phyloP scores from a whole-genome alignment of 2,888 invertebrate species.

The Chelonus formosanus region DNA sequence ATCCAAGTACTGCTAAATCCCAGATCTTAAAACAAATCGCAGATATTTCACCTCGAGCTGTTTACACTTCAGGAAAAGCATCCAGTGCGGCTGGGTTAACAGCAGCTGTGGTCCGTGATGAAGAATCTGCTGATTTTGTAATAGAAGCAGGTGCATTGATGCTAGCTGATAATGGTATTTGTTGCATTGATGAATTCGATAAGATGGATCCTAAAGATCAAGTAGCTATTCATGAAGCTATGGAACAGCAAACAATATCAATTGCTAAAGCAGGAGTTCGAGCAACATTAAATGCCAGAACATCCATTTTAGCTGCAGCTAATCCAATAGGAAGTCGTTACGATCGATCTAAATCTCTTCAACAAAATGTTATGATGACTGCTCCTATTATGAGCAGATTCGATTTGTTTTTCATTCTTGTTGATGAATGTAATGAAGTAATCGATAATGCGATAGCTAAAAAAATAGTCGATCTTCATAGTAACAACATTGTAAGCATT shows the following conservation, averaged over 20 bases:
- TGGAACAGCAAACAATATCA: constrained; percentile 99
- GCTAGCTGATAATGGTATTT: constrained; percentile 98
- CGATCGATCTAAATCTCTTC: constrained; percentile 90
- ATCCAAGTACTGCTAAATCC: constrained; percentile 98
- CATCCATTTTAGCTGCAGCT: constrained; percentile 97
- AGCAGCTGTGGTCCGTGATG: constrained; percentile 97
- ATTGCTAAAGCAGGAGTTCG: constrained; percentile 98
- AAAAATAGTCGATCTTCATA: constrained; percentile 94
- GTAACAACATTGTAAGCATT: constrained; percentile 81
- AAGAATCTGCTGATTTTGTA: constrained; percentile 98
- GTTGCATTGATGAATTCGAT: constrained; percentile 99
- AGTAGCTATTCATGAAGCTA: constrained; percentile 99
- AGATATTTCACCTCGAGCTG: constrained; percentile 94
- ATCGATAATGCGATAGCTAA: constrained; percentile 97
- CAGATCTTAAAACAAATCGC: constrained; percentile 94
- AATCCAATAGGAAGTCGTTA: constrained; percentile 98
- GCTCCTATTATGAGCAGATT: constrained; percentile 99
- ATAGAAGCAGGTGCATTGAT: constrained; percentile 99
- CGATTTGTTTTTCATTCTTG: constrained; percentile 97
- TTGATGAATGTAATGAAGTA: constrained; percentile 95
- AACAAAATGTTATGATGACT: constrained; percentile 91
- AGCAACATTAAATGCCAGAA: constrained; percentile 96
- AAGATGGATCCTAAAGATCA: constrained; percentile 99
- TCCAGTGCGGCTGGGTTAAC: constrained; percentile 98
- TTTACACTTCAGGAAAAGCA: constrained; percentile 99